Evolutionary conservation across 2,888 invertebrate genomes (phyloP).

Genomic region (Conus canariensis): DNA sequence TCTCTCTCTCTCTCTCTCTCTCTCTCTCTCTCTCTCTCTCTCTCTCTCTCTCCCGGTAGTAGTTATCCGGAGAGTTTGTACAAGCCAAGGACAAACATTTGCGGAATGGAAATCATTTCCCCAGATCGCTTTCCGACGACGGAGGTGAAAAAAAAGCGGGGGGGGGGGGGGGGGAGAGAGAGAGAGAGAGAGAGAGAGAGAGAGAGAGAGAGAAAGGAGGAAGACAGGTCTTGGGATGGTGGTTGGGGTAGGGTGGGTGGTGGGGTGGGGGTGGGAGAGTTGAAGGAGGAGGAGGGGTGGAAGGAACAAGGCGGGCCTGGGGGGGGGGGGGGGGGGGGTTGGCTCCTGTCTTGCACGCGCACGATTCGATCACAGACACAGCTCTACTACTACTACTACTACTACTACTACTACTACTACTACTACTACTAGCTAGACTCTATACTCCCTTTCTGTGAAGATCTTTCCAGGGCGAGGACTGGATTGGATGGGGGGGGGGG

Average conservation of each 20-base stretch:
- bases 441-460: not conserved
- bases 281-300: too few species aligned
- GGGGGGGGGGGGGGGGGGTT: too few species aligned
- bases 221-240: too few species aligned
- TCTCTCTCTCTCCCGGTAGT: not conserved
- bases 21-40: too few species aligned
- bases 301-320: too few species aligned
- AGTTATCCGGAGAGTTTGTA: slow-evolving; percentile 39
- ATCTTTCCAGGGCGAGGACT: not conserved
- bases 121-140: slow-evolving; percentile 34
- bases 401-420: too few species aligned
- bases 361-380: slow-evolving; percentile 18
- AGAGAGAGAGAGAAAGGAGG: not conserved
- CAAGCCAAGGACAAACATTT: slow-evolving; percentile 42
- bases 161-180: fast-evolving
- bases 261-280: too few species aligned
- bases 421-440: too few species aligned
- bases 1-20: too few species aligned
- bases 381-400: too few species aligned
- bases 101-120: slow-evolving; percentile 44
- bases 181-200: not conserved
- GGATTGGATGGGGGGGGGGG: not conserved
- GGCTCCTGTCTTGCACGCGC: slow-evolving; percentile 3
- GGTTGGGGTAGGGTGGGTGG: too few species aligned
- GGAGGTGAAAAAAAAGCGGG: too few species aligned